Base-by-base conservation (phyloP, 2,888 invertebrate species). In the Acleris sparsana region DNA sequence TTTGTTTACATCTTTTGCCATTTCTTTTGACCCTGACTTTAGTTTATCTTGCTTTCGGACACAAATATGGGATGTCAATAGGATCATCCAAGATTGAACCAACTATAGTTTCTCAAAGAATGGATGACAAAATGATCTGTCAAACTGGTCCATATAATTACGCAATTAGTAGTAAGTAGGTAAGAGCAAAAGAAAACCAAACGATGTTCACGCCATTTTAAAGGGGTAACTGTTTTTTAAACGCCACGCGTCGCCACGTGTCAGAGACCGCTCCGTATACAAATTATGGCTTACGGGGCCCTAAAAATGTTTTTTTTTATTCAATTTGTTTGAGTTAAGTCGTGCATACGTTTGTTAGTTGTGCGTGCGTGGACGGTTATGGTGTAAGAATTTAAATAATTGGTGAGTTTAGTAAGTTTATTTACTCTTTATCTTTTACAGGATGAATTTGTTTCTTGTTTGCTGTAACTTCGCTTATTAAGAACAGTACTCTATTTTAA, bases 261-360 rank as follows among this genome's bases (percentile, higher is more conserved):
- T 33, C 75, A 20, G 22, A 29, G 43, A 66, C 66, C 66, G 81
- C 84, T 74, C 72, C 73, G 88, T 88, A 87, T 90, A 91, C 92
- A 92, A 92, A 91, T 91, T 79, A 88, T 82, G 87, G 91, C 88
- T 91, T 89, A 89, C 67, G 64, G 73, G 69, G 70, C 80, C 80
- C 79, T 78, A 82, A 80, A 80, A 82, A 77, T 74, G 69, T 77
- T 78, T 79, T 79, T 80, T 82, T 82, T 80, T 80, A 80, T 77
- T 78, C 69, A 71, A 66, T 69, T 70, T 71, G 68, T 70, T 63
- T 49, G 20, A 69, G 68, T 65, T 69, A 67, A 70, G 69, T 69
- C 70, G 57, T 69, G 71, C 71, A 71, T 71, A 71, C 65, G 66
- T 63, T 69, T 69, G 71, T 71, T 69, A 66, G 69, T 68, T 69